Base-by-base conservation (phyloP, 2,888 invertebrate species). In the Chalcis sispes region DNA sequence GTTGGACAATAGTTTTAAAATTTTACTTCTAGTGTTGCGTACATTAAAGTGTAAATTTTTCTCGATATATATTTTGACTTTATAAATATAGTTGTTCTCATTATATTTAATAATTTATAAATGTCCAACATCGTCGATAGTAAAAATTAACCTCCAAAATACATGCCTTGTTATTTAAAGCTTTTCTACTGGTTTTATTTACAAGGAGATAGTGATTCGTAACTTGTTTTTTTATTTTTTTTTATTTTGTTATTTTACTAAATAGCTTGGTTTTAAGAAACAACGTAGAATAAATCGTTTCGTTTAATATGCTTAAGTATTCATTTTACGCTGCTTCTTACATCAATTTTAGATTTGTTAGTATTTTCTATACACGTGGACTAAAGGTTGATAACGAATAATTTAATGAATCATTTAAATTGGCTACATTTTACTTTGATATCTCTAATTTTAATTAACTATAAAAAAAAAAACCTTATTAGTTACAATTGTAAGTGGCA, bases 81-180 rank as follows among this genome's bases (percentile, higher is more conserved):
- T 7, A 4, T 7, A 36, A 7, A 27, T n/a, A 29, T 25, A 42
- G 8, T 61, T 61, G 5, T 15, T 15, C 20, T 4, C 15, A 61
- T 23, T 32, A 10, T 13, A 46, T 20, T 13, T 13, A 23, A 52
- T 48, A 42, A 15, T 7, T n/a, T 18, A 40, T 20, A 13, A 23
- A 23, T 25, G 65, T 72, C 65, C 58, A 58, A 52, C 52, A 58
- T 20, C 27, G 8, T 42, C n/a, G 25, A 27, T 4, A 15, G 54
- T 54, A 10, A 58, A 48, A 72, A 29, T 56, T 13, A 36, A 66
- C 59, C 36, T 23, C 64, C 20, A 61, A 73, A 52, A 25, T 13
- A 20, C 73, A 73, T 73, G 67, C 67, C 61, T n/a, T n/a, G n/a
- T 32, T 48, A 32, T n/a, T 66, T 52, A 7, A 73, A 59, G 66